phyloP scores from a whole-genome alignment of 1,140 invertebrate species.

The Zaprionus capensis region DNA sequence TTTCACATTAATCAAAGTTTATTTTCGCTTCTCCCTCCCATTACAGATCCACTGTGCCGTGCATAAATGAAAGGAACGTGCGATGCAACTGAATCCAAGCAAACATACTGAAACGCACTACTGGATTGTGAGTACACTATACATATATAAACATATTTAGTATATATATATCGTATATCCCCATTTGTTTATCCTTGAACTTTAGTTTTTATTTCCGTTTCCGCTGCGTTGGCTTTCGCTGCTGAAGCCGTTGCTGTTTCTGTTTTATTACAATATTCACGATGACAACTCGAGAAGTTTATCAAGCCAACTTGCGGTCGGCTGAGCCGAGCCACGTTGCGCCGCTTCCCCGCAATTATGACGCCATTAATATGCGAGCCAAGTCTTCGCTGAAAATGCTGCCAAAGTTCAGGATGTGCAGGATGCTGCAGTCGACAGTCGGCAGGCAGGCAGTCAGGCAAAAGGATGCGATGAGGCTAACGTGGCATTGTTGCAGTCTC shows the following conservation, averaged over 20 bases:
- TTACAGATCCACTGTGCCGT: slow-evolving; percentile 74
- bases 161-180: neutral
- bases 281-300: slow-evolving; percentile 26
- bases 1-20: slow-evolving; percentile 28
- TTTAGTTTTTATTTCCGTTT: slow-evolving; percentile 18
- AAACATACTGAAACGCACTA: slow-evolving; percentile 82
- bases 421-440: slow-evolving; percentile 7
- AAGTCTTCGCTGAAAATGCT: neutral
- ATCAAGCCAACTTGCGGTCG: slow-evolving; percentile 12
- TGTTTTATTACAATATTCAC: slow-evolving; percentile 45
- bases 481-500: slow-evolving; percentile 47
- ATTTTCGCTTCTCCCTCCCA: slow-evolving; percentile 5
- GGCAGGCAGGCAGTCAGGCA: slow-evolving; percentile 13
- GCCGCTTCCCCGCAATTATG: slow-evolving; percentile 53
- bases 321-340: neutral
- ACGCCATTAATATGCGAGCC: slow-evolving; percentile 53
- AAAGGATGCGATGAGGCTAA: slow-evolving; percentile 30
- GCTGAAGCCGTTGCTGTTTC: neutral
- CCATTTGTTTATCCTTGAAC: slow-evolving; percentile 52
- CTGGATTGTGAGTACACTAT: slow-evolving; percentile 80
- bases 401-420: slow-evolving; percentile 4
- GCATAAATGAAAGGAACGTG: slow-evolving; percentile 79
- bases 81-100: slow-evolving; percentile 84
- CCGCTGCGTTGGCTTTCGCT: neutral
- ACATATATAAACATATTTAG: neutral